phyloP scores from a whole-genome alignment of 2,888 invertebrate genomes.

The Sesia bembeciformis region DNA sequence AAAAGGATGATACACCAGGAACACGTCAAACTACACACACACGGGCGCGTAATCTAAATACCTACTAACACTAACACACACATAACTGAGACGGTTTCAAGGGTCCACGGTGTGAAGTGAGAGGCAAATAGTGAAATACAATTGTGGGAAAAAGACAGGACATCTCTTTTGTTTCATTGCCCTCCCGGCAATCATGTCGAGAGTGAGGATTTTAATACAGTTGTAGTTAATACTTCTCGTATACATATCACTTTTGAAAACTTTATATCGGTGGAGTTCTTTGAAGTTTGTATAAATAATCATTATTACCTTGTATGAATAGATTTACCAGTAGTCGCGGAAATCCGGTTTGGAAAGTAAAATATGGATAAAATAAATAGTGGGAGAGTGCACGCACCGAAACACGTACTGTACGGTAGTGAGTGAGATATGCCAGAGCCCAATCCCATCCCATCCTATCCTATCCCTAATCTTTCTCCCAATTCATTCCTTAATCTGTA shows the following conservation, averaged over 20 bases:
- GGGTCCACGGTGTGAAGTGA: conserved; percentile 48
- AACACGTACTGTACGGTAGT: no score
- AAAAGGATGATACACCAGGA: conserved; percentile 4
- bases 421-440: no score
- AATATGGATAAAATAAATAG: no score
- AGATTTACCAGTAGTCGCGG: no score
- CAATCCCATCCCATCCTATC: no score
- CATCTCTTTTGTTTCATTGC: conserved; percentile 66
- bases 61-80: conserved; percentile 46
- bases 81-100: conserved; percentile 50
- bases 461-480: no score
- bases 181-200: conserved; percentile 52
- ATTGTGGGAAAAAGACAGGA: conserved; percentile 34
- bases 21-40: conserved; percentile 17
- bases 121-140: conserved; percentile 40
- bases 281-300: no score
- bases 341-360: no score
- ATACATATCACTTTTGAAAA: background rate
- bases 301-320: no score
- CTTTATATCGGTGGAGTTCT: background rate
- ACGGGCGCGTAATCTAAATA: conserved; percentile 23
- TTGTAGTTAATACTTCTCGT: conserved; percentile 51
- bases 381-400: no score
- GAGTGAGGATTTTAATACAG: conserved; percentile 61
- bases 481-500: no score